phyloP scores from a whole-genome alignment of 2,888 invertebrate genomes.

The Caradrina clavipalpis region DNA sequence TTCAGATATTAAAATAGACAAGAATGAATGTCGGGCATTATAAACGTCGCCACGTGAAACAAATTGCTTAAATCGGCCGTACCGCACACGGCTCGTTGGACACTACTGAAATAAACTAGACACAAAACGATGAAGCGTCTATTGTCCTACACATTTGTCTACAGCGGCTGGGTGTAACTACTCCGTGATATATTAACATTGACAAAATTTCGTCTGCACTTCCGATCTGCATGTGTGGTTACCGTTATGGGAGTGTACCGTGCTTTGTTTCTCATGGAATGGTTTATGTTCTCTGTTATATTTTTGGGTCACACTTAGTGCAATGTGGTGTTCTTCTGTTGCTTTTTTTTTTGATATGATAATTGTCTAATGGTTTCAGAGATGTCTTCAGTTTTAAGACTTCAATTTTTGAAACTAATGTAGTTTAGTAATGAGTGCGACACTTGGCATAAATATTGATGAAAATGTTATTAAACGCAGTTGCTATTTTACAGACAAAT shows the following conservation, averaged over 20 bases:
- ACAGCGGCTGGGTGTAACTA: constrained; percentile 60
- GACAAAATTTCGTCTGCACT: constrained; percentile 58
- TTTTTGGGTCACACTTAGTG: neutral
- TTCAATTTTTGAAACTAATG: too few relatives aligned
- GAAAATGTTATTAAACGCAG: too few relatives aligned
- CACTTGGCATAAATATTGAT: too few relatives aligned
- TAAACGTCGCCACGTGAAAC: constrained; percentile 63
- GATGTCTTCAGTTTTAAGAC: too few relatives aligned
- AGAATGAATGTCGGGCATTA: constrained; percentile 46
- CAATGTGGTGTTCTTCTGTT: constrained; percentile 4
- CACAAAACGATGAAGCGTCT: constrained; percentile 73
- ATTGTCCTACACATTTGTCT: constrained; percentile 64
- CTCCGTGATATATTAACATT: constrained; percentile 59
- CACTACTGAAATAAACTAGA: constrained; percentile 82
- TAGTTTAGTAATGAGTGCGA: too few relatives aligned
- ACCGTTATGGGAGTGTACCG: constrained; percentile 55
- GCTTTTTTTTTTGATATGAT: neutral
- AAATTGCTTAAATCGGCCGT: constrained; percentile 77
- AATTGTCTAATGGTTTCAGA: too few relatives aligned
- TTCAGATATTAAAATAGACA: constrained; percentile 31
- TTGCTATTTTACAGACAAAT: too few relatives aligned
- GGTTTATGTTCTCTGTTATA: constrained; percentile 13
- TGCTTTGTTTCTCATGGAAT: constrained; percentile 48
- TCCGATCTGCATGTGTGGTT: constrained; percentile 63
- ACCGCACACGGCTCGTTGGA: constrained; percentile 71